phyloP scores from a whole-genome alignment of 2,797 vertebrate genomes.

The Champsocephalus gunnari region DNA sequence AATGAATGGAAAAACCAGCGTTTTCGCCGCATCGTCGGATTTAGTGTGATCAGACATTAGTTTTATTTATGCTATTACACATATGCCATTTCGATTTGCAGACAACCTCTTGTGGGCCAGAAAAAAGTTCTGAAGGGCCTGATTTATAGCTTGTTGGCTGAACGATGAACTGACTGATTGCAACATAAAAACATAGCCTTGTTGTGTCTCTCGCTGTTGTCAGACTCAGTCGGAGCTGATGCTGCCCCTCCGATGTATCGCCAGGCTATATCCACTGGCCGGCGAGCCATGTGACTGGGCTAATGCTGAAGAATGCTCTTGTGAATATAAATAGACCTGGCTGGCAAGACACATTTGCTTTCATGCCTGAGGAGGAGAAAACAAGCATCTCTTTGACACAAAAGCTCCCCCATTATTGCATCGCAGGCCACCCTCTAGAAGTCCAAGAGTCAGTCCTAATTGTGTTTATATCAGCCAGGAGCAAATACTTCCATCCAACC shows the following conservation, averaged over 20 bases:
- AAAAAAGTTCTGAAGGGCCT: too few species aligned
- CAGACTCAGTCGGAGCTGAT: slow-evolving; percentile 37
- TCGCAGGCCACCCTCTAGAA: slow-evolving; percentile 59
- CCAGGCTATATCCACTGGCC: slow-evolving; percentile 56
- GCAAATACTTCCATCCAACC: slow-evolving; percentile 38
- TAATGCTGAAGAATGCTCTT: slow-evolving; percentile 81
- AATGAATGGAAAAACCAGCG: too few species aligned
- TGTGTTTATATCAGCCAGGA: slow-evolving; percentile 43
- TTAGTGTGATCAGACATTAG: too few species aligned
- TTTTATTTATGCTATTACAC: too few species aligned
- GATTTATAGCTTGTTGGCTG: slow-evolving; percentile 20
- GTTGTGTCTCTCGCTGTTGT: slow-evolving; percentile 36
- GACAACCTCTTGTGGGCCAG: too few species aligned
- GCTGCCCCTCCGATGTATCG: slow-evolving; percentile 48
- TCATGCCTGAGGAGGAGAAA: slow-evolving; percentile 78
- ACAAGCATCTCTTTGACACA: slow-evolving; percentile 80
- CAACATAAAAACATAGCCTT: slow-evolving; percentile 12
- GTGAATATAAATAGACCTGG: slow-evolving; percentile 83
- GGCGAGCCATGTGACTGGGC: slow-evolving; percentile 68
- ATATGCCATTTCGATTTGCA: too few species aligned
- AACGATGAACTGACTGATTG: slow-evolving; percentile 20
- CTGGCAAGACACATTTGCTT: slow-evolving; percentile 79
- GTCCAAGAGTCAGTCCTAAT: slow-evolving; percentile 61
- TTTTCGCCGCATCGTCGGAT: too few species aligned
- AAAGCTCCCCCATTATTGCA: slow-evolving; percentile 69